Evolutionary conservation across 2,113 vertebrate genomes (phyloP), one percentile per base, ranked within the genome.

Genomic region (Verasper variegatus): DNA sequence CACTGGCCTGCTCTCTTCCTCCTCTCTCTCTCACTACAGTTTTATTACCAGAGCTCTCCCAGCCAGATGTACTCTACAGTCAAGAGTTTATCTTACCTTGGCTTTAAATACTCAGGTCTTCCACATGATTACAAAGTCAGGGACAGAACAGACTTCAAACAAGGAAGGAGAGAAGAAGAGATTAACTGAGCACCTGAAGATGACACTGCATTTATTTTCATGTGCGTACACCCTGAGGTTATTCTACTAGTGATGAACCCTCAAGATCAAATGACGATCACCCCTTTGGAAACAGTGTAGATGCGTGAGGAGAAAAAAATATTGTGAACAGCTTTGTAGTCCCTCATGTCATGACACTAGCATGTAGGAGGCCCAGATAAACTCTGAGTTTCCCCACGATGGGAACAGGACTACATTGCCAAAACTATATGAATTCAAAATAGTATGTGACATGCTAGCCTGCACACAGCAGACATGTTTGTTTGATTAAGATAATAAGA

Each of bases 61-160:
- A 60, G 79, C 81, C 88, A 89, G 86, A 88, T 89, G 88, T 83
- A 80, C 54, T 76, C 63, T 70, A 73, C 76, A 86, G 70, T 76
- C 68, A 58, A 9, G 56, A 86, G 84, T 87, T 89, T 84, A 88
- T 86, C 82, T 89, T 90, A 87, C 80, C 66, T 83, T 87, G 78
- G 84, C 82, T 88, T 84, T 87, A 88, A 31, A 88, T 89, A 81
- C 73, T 12, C 62, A 51, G 77, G 59, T 78, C 60, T 51, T 68
- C 74, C 42, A 73, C 62, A 74, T 88, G 86, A 84, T 84, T 74
- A 81, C 78, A 80, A 70, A 81, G 76, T 76, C 65, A 76, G 65
- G 56, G 76, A 69, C 70, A 67, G 49, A 67, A 57, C 49, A 78
- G 64, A 82, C 82, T 86, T 88, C 82, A 87, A 87, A 91, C 68